A percentile compares a stretch with the other conserved stretches of the same genome.
These are phyloP conservation scores for Luperina testacea DNA, from an alignment of 2,888 invertebrate genomes.

Conservation along the genomic window DNA sequence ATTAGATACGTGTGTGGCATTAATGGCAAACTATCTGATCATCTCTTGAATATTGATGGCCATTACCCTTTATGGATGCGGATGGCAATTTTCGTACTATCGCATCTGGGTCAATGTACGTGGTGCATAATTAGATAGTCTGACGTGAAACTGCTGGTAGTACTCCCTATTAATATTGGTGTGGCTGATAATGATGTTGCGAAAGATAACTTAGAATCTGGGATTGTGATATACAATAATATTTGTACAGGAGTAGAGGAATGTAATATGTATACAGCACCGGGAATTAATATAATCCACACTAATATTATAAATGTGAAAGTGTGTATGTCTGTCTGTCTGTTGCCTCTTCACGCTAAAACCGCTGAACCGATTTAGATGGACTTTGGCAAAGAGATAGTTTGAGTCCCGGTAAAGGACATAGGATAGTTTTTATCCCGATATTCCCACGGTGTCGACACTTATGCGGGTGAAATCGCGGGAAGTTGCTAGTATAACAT, in stretches of 20 bases:
- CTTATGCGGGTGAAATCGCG: no score
- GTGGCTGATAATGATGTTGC: not conserved
- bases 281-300: not conserved
- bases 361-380: no score
- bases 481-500: no score
- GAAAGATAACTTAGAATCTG: not conserved
- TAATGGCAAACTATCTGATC: conserved; percentile 65
- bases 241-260: no score
- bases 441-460: no score
- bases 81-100: conserved; percentile 56
- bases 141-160: conserved; percentile 42
- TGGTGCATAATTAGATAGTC: conserved; percentile 55
- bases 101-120: conserved; percentile 70
- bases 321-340: no score
- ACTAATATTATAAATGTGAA: no score
- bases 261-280: not conserved
- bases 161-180: conserved; percentile 16
- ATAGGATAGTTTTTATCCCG: no score
- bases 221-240: not conserved
- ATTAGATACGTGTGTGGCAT: conserved; percentile 76
- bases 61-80: conserved; percentile 59
- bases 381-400: no score
- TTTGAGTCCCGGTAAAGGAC: no score
- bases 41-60: conserved; percentile 72
- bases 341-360: no score